Percentiles rank a stretch among this genome's conserved stretches.
Conservation (phyloP, 2,888 invertebrate species). For the Panopea generosa region DNA sequence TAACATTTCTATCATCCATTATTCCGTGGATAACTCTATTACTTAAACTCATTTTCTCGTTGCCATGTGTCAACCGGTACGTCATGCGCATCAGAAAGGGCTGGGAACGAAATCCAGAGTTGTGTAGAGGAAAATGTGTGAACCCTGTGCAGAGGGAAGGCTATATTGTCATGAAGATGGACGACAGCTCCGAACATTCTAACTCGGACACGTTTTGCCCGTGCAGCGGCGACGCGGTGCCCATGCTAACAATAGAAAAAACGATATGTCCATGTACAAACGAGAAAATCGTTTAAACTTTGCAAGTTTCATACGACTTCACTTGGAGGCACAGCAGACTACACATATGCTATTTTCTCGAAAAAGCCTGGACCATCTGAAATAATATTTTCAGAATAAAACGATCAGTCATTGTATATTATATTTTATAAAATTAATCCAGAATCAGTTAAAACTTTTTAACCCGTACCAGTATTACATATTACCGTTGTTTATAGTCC, state of each 20-base stretch:
- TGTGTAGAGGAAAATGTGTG: slow-evolving; percentile 58
- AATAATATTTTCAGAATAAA: too few relatives aligned
- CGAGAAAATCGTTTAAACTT: slow-evolving; percentile 1
- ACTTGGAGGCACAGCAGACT: too few relatives aligned
- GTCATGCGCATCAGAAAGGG: slow-evolving; percentile 73
- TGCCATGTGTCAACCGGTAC: slow-evolving; percentile 69
- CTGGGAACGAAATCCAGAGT: slow-evolving; percentile 68
- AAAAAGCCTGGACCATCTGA: too few relatives aligned
- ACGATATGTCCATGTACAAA: slow-evolving; percentile 25
- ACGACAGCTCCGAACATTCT: slow-evolving; percentile 8
- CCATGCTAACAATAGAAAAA: slow-evolving; percentile 35
- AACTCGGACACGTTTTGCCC: slow-evolving; percentile 18
- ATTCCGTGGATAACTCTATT: slow-evolving; percentile 71
- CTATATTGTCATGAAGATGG: slow-evolving; percentile 40
- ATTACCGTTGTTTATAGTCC: too few relatives aligned
- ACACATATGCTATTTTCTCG: too few relatives aligned
- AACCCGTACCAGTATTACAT: too few relatives aligned
- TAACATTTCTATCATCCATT: slow-evolving; percentile 74
- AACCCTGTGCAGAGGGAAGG: slow-evolving; percentile 27
- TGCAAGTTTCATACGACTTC: too few relatives aligned
- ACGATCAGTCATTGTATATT: too few relatives aligned
- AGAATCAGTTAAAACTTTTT: too few relatives aligned
- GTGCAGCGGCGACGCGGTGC: slow-evolving; percentile 39
- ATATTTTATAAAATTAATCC: too few relatives aligned
- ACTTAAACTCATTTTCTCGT: slow-evolving; percentile 63